phyloP scores from a whole-genome alignment of 2,113 vertebrate genomes.

The Hippocampus zosterae region DNA sequence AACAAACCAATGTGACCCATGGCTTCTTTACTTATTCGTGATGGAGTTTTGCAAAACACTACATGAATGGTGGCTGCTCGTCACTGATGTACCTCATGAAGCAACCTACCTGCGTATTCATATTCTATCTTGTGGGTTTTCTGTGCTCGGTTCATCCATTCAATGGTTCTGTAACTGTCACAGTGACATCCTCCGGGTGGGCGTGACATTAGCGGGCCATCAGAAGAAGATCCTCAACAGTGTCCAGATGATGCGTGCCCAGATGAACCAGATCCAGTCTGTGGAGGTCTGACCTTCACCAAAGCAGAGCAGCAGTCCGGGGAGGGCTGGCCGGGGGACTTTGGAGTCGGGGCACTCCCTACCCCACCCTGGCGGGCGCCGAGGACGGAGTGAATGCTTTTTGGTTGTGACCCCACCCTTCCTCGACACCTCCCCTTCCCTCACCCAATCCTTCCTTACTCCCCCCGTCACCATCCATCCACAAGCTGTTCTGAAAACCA shows the following conservation, averaged over 20 bases:
- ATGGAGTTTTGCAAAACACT: not conserved
- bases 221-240: constrained; percentile 99
- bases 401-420: constrained; percentile 56
- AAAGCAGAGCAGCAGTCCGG: constrained; percentile 12
- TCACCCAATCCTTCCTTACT: constrained; percentile 29
- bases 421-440: constrained; percentile 51
- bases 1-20: no score
- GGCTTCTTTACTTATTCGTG: not conserved
- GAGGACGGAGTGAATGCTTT: constrained; percentile 55
- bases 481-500: constrained; percentile 14
- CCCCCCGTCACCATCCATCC: constrained; percentile 33
- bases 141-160: not conserved
- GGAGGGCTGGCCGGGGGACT: constrained; percentile 34
- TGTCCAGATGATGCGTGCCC: constrained; percentile 98
- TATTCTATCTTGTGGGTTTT: not conserved
- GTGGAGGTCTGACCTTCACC: constrained; percentile 91
- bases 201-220: constrained; percentile 96
- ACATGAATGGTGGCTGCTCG: not conserved
- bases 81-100: not conserved
- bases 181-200: constrained; percentile 96
- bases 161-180: constrained; percentile 41
- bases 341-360: not conserved
- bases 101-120: not conserved
- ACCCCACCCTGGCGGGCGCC: not conserved
- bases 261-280: constrained; percentile 99